Conservation (phyloP, 64 coral and sea anemone genomes). For the Stichodactyla mertensii region DNA sequence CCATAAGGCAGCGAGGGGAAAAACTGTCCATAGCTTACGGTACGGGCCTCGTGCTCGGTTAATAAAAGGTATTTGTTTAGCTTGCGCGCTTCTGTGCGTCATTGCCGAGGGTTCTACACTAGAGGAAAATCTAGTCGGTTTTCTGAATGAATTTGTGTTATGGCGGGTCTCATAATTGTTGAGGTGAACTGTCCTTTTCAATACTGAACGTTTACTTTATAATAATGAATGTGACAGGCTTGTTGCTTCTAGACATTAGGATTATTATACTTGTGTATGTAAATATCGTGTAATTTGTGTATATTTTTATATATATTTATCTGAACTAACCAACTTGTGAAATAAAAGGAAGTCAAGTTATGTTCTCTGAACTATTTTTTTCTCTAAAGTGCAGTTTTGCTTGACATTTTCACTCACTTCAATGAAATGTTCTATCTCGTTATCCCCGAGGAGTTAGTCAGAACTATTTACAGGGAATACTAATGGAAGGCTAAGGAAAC, state of each 20-base stretch:
- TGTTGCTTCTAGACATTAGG: not conserved
- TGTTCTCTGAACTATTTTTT: not conserved
- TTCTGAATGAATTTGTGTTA: not conserved
- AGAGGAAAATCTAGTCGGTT: not conserved
- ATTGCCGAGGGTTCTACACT: not conserved
- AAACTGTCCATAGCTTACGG: too few species aligned
- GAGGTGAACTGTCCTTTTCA: not conserved
- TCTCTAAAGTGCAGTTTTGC: not conserved
- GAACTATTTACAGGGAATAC: too few species aligned
- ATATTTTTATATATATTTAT: not conserved
- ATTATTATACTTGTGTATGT: constrained; percentile 2
- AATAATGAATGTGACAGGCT: not conserved
- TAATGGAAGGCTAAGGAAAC: too few species aligned
- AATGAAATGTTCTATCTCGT: not conserved
- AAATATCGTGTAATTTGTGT: not conserved
- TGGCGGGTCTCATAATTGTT: not conserved
- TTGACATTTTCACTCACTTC: not conserved
- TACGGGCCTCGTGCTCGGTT: too few species aligned
- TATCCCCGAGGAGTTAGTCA: not conserved
- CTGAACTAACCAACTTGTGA: not conserved
- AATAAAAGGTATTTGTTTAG: too few species aligned
- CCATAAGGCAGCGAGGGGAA: too few species aligned
- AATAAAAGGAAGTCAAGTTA: not conserved
- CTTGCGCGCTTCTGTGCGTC: not conserved
- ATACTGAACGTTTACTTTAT: not conserved